A percentile compares a stretch with the other conserved stretches of the same genome.
Conservation (phyloP, 23 tunicate genomes). For the Clavelina lepadiformis region DNA sequence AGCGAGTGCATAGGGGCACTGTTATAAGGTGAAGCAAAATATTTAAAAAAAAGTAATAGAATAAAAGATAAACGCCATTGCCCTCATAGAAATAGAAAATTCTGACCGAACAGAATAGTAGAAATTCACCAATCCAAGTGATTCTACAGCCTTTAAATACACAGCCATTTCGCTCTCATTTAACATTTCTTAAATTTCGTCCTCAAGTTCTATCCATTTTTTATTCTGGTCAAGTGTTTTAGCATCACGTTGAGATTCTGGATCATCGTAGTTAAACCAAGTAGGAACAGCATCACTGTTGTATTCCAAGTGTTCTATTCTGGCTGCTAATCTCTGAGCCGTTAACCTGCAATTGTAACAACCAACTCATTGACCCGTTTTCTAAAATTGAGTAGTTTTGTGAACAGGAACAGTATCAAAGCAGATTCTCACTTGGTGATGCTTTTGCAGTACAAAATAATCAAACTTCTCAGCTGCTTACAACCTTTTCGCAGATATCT, state of each 20-base stretch:
- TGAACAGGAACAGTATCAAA: too few relatives aligned
- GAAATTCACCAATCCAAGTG: too few relatives aligned
- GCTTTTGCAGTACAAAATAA: slow-evolving; percentile 82
- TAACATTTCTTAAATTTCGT: too few relatives aligned
- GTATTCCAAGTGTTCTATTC: slow-evolving; percentile 57
- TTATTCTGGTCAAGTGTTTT: slow-evolving; percentile 6
- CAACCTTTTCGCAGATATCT: slow-evolving; percentile 92
- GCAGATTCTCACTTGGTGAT: slow-evolving; percentile 77
- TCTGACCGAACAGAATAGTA: too few relatives aligned
- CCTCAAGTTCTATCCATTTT: slow-evolving; percentile 59
- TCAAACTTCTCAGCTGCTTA: slow-evolving; percentile 60
- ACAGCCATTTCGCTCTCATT: too few relatives aligned
- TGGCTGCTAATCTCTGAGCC: slow-evolving; percentile 23
- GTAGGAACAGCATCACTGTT: slow-evolving; percentile 72
- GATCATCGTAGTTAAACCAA: slow-evolving; percentile 79
- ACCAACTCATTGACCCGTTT: neutral
- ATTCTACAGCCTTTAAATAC: too few relatives aligned
- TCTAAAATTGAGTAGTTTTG: neutral
- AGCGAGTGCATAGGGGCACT: too few relatives aligned
- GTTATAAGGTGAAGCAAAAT: too few relatives aligned
- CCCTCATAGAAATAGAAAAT: too few relatives aligned
- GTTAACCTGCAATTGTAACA: slow-evolving; percentile 29
- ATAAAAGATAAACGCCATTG: too few relatives aligned
- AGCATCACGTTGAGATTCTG: slow-evolving; percentile 7
- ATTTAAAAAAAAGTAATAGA: too few relatives aligned